Evolutionary conservation across 2,797 vertebrate species (phyloP).

Genomic region (Pseudochaenichthys georgianus): DNA sequence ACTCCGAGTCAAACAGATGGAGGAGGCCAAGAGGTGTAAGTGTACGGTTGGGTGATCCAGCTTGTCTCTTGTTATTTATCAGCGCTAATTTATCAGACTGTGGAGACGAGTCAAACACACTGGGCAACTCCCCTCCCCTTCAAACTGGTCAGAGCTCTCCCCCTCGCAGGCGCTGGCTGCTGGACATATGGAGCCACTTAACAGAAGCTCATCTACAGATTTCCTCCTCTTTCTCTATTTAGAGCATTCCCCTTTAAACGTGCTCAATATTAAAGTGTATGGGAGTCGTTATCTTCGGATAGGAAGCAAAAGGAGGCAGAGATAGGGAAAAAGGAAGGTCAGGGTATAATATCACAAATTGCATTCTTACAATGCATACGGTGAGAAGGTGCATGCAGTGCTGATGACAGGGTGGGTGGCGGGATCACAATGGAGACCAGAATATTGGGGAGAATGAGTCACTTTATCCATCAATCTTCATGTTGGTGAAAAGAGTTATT

Average conservation of each 20-base stretch:
- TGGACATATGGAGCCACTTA: slow-evolving; percentile 85
- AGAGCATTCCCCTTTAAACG: slow-evolving; percentile 63
- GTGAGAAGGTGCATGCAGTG: slow-evolving; percentile 39
- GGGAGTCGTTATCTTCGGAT: slow-evolving; percentile 76
- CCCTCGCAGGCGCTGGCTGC: slow-evolving; percentile 51
- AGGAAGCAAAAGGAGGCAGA: slow-evolving; percentile 49
- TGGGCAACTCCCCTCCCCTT: slow-evolving; percentile 38
- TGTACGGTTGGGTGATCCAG: slow-evolving; percentile 54
- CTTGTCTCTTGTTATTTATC: slow-evolving; percentile 63
- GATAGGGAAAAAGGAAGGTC: slow-evolving; percentile 36
- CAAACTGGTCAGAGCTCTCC: slow-evolving; percentile 47
- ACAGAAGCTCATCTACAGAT: slow-evolving; percentile 85
- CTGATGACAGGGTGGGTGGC: slow-evolving; percentile 52
- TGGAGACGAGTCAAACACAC: slow-evolving; percentile 57
- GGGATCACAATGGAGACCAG: slow-evolving; percentile 27
- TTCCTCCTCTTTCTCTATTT: slow-evolving; percentile 72
- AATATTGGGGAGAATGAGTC: slow-evolving; percentile 52
- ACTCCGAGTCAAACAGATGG: slow-evolving; percentile 50
- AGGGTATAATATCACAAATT: slow-evolving; percentile 61
- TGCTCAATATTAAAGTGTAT: slow-evolving; percentile 78
- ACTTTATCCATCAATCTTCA: slow-evolving; percentile 33
- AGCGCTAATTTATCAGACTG: slow-evolving; percentile 59
- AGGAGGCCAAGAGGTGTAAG: slow-evolving; percentile 57
- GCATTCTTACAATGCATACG: slow-evolving; percentile 38
- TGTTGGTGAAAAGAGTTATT: slow-evolving; percentile 28